These are phyloP conservation scores for Schlechtendalia chinensis DNA, from an alignment of 1,140 invertebrate genomes.

Conservation along the genomic window DNA sequence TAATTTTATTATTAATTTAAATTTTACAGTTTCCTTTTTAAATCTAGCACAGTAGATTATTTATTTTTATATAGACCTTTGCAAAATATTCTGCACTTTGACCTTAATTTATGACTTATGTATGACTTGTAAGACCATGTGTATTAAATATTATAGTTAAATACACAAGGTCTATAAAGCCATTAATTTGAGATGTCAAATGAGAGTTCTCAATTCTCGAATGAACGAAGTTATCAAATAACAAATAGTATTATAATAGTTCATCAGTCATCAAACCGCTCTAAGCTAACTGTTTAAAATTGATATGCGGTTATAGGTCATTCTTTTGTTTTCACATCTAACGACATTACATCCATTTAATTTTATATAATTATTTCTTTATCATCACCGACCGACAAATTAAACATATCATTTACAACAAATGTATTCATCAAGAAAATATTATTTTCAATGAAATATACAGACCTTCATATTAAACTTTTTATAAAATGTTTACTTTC, in stretches of 20 bases:
- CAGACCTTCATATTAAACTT: neutral
- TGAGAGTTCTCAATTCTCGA: too few relatives aligned
- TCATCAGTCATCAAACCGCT: neutral
- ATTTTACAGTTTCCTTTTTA: too few relatives aligned
- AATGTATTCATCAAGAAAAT: neutral
- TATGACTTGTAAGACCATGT: too few relatives aligned
- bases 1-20: too few relatives aligned
- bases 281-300: neutral
- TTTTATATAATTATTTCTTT: neutral
- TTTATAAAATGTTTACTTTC: neutral
- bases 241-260: neutral
- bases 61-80: too few relatives aligned
- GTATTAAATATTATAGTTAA: too few relatives aligned
- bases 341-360: neutral
- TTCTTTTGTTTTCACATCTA: neutral
- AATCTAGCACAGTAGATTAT: too few relatives aligned
- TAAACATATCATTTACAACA: neutral
- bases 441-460: neutral
- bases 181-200: too few relatives aligned
- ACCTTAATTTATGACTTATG: too few relatives aligned
- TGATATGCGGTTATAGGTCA: neutral
- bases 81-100: too few relatives aligned
- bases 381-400: neutral
- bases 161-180: too few relatives aligned
- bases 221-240: too few relatives aligned